Evolutionary conservation across 2,888 invertebrate genomes (phyloP).

Genomic region (Drosophila melanosoma): DNA sequence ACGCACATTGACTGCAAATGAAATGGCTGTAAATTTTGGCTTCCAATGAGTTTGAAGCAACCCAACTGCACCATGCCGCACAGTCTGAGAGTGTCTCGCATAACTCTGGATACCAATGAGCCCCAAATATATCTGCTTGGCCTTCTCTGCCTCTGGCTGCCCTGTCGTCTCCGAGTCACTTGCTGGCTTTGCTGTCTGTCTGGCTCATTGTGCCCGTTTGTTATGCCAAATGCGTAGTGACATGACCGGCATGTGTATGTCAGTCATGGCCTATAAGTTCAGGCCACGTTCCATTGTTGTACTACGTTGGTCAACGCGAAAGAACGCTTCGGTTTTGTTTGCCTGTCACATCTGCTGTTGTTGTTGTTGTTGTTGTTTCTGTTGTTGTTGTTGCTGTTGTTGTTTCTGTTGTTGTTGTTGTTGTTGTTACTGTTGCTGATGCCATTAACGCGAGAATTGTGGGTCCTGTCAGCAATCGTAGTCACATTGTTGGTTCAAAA

Average conservation of each 20-base stretch:
- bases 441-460: constrained; percentile 60
- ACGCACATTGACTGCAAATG: constrained; percentile 52
- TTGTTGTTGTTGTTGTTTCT: constrained; percentile 9
- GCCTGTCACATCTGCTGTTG: constrained; percentile 65
- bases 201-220: constrained; percentile 50
- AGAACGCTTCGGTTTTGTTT: constrained; percentile 52
- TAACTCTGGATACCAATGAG: constrained; percentile 44
- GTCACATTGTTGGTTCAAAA: constrained; percentile 53
- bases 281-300: constrained; percentile 32
- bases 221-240: constrained; percentile 56
- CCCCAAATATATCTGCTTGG: constrained; percentile 10
- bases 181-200: background rate
- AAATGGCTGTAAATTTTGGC: constrained; percentile 20
- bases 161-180: background rate
- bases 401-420: constrained; percentile 24
- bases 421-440: constrained; percentile 32
- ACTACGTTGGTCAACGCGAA: constrained; percentile 42
- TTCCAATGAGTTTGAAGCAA: constrained; percentile 26
- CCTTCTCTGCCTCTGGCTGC: background rate
- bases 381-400: background rate
- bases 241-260: constrained; percentile 56
- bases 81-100: constrained; percentile 31
- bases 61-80: constrained; percentile 7
- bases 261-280: constrained; percentile 61
- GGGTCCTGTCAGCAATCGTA: constrained; percentile 54